Conservation (phyloP, 2,113 vertebrate genomes). For the Triplophysa dalaica region DNA sequence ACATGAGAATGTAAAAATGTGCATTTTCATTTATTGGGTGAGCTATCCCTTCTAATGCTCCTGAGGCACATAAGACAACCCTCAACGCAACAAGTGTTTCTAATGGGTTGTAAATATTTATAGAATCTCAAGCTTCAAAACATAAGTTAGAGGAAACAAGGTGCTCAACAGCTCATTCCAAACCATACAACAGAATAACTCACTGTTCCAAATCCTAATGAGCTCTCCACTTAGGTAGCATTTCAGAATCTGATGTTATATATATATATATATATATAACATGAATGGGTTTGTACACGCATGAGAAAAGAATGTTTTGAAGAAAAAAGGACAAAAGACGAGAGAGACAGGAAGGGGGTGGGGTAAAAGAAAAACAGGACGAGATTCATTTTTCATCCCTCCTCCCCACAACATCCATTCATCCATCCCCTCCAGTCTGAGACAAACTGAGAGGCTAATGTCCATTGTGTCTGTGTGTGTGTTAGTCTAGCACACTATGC, state of each 20-base stretch:
- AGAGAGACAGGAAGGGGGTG: constrained; percentile 22
- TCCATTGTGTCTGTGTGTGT: constrained; percentile 28
- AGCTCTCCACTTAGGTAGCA: too few species aligned
- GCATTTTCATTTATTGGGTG: too few species aligned
- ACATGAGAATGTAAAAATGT: too few species aligned
- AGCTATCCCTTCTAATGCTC: too few species aligned
- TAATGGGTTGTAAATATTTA: too few species aligned
- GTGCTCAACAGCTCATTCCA: too few species aligned
- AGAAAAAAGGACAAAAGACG: not conserved
- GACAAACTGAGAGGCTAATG: constrained; percentile 25
- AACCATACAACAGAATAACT: not conserved
- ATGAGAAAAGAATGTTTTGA: not conserved
- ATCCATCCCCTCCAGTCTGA: constrained; percentile 30
- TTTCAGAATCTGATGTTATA: not conserved
- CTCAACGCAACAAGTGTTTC: too few species aligned
- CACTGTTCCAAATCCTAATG: too few species aligned
- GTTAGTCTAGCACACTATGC: constrained; percentile 12
- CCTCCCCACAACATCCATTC: constrained; percentile 32
- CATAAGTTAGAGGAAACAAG: too few species aligned
- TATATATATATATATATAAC: not conserved
- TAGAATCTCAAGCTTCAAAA: too few species aligned
- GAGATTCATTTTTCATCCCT: constrained; percentile 31
- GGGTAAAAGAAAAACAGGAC: constrained; percentile 35
- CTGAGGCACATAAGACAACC: too few species aligned
- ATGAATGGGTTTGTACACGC: not conserved